These are phyloP conservation scores for mouse (Mus musculus) DNA, from an alignment of 2,113 vertebrate species.

Conservation along the genomic window DNA sequence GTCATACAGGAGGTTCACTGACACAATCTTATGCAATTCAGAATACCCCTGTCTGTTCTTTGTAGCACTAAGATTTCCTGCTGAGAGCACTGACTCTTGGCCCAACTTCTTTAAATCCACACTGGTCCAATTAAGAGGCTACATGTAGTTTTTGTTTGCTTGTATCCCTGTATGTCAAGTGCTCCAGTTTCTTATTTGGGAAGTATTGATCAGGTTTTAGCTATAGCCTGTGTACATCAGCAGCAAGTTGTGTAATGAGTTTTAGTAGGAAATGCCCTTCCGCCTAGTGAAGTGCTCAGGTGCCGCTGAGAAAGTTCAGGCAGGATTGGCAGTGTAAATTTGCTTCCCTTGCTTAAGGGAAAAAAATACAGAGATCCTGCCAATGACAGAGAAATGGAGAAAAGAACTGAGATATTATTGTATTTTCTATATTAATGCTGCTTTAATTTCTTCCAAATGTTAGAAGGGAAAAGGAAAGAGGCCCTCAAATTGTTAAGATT, in stretches of 20 bases:
- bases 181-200: background rate
- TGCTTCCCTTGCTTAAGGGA: background rate
- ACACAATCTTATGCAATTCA: background rate
- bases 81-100: background rate
- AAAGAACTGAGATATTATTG: conserved; percentile 18
- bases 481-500: background rate
- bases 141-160: background rate
- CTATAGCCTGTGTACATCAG: background rate
- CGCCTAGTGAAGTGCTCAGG: background rate
- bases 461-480: conserved; percentile 50
- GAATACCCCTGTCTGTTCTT: background rate
- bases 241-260: background rate
- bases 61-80: background rate
- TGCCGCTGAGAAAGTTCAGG: background rate
- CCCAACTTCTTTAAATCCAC: background rate
- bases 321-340: background rate
- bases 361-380: conserved; percentile 21
- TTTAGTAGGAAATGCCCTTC: background rate
- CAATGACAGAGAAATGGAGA: conserved; percentile 47
- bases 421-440: background rate
- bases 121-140: background rate
- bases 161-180: background rate
- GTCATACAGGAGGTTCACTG: background rate
- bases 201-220: background rate
- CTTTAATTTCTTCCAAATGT: conserved; percentile 20